Conservation (phyloP, 1,140 invertebrate species). For the Bilobella aurantiaca region DNA sequence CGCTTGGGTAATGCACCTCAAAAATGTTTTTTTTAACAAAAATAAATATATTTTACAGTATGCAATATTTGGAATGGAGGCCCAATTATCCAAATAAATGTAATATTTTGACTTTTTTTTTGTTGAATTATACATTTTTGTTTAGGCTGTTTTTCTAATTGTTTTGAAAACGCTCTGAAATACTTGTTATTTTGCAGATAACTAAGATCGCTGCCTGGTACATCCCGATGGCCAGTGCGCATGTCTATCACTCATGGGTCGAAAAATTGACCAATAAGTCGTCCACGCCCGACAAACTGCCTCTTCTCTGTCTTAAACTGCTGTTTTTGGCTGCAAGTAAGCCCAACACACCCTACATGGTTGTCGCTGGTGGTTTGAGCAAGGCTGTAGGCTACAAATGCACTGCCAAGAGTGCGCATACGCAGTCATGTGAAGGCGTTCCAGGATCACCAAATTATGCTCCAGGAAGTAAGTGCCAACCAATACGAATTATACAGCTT, state of each 20-base stretch:
- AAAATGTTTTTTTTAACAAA: no score
- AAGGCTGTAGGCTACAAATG: slow-evolving; percentile 6
- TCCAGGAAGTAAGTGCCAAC: background rate
- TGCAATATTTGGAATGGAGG: no score
- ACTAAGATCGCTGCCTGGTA: slow-evolving; percentile 17
- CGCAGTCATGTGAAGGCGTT: background rate
- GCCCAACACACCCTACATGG: slow-evolving; percentile 4
- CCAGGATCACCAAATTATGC: background rate
- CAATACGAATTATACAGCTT: no score
- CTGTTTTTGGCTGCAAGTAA: slow-evolving; percentile 14
- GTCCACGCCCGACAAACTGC: background rate
- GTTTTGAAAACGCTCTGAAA: no score
- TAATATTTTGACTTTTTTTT: no score
- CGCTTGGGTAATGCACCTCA: background rate
- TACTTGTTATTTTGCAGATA: no score
- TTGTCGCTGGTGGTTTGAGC: background rate
- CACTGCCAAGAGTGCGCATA: background rate
- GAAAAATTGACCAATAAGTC: slow-evolving; percentile 17
- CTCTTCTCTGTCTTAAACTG: slow-evolving; percentile 14
- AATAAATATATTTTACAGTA: no score
- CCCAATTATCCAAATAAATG: no score
- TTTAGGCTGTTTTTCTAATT: no score
- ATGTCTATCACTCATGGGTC: slow-evolving; percentile 15
- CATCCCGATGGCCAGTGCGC: slow-evolving; percentile 14
- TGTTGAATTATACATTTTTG: no score